Percentiles rank a stretch among this genome's conserved stretches.
Conservation (phyloP, 2,113 vertebrate genomes). For the Hypomesus transpacificus region DNA sequence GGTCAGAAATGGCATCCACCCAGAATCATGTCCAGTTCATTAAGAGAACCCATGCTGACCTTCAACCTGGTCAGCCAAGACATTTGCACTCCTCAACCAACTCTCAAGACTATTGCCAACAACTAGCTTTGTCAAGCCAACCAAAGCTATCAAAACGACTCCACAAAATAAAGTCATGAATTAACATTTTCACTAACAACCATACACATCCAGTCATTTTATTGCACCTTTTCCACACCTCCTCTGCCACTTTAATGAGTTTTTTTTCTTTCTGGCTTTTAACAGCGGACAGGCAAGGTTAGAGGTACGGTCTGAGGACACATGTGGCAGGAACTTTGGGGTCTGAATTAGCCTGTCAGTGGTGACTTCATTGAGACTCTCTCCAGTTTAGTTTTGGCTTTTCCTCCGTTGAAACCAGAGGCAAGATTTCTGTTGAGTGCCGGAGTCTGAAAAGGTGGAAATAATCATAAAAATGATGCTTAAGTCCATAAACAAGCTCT, state of each 20-base stretch:
- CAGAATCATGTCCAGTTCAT: neutral
- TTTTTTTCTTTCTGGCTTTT: slow-evolving; percentile 58
- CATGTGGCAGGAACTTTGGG: slow-evolving; percentile 69
- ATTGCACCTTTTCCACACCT: slow-evolving; percentile 57
- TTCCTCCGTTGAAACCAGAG: slow-evolving; percentile 76
- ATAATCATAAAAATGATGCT: slow-evolving; percentile 93
- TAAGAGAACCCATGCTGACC: neutral
- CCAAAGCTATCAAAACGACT: too few relatives aligned
- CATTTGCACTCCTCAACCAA: neutral
- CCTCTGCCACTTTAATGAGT: slow-evolving; percentile 63
- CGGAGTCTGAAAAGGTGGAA: slow-evolving; percentile 88
- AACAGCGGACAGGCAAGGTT: slow-evolving; percentile 71
- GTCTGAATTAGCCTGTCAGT: slow-evolving; percentile 73
- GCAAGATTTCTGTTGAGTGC: slow-evolving; percentile 38
- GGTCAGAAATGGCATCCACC: too few relatives aligned
- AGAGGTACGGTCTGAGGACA: slow-evolving; percentile 58
- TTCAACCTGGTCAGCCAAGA: slow-evolving; percentile 1
- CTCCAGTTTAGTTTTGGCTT: slow-evolving; percentile 63
- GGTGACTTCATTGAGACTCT: slow-evolving; percentile 57
- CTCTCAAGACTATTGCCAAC: neutral
- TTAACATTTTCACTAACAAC: slow-evolving; percentile 86
- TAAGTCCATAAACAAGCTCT: slow-evolving; percentile 90
- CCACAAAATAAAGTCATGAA: slow-evolving; percentile 62
- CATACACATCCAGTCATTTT: slow-evolving; percentile 58
- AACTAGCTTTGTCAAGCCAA: too few relatives aligned